Percentiles rank a stretch among this genome's conserved stretches.
Evolutionary conservation across 1,140 invertebrate genomes (phyloP).

Genomic region (Popillia japonica): DNA sequence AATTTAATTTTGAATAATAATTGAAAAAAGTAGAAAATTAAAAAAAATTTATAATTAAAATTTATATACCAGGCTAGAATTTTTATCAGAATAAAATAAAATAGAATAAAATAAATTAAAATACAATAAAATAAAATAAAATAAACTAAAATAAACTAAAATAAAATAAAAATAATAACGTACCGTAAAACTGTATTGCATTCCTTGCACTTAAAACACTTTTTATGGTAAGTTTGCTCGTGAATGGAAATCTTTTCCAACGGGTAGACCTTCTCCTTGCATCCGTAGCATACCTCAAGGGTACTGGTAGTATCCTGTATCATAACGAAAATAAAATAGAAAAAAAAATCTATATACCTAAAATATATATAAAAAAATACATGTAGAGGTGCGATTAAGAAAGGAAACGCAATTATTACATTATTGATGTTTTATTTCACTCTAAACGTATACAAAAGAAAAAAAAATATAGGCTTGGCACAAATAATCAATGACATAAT

Average conservation of each 20-base stretch:
- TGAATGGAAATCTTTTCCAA: conserved; percentile 82
- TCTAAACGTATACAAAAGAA: conserved; percentile 37
- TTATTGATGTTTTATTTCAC: conserved; percentile 35
- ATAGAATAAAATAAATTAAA: no score
- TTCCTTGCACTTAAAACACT: conserved; percentile 82
- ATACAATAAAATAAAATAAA: no score
- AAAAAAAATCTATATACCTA: no score
- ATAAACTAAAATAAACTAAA: no score
- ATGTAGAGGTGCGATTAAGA: not conserved
- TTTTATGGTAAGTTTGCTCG: conserved; percentile 78
- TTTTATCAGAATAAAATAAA: no score
- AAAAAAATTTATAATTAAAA: no score
- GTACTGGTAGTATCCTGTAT: conserved; percentile 60
- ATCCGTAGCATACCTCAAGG: conserved; percentile 74
- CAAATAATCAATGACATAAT: conserved; percentile 19
- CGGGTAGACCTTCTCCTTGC: conserved; percentile 79
- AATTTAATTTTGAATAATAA: no score
- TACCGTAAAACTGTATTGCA: conserved; percentile 81
- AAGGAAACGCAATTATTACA: not conserved
- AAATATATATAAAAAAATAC: not conserved
- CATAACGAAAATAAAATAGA: conserved; percentile 12
- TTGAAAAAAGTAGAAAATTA: no score
- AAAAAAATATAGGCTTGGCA: conserved; percentile 16
- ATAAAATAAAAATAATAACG: conserved; percentile 42
- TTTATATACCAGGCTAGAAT: no score